Base-by-base conservation (phyloP, 1,140 invertebrate species). In the Drosophila ficusphila region DNA sequence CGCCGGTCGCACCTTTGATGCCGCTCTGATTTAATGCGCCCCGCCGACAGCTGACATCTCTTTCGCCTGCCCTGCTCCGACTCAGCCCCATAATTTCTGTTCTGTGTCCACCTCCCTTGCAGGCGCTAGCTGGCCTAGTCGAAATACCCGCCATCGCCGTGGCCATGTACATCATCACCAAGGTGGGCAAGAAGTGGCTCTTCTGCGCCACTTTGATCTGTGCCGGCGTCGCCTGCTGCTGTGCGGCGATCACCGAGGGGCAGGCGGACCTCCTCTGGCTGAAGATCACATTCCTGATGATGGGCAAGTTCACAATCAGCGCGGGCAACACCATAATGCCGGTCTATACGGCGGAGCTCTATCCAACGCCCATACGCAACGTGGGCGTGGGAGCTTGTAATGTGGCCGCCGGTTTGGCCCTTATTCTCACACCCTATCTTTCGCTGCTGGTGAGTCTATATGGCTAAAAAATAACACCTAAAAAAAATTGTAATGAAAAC, bases 261-360 rank as follows among this genome's bases (percentile, higher is more conserved):
- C 91, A 90, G 4, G 89, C 92, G 33, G 89, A 92, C 11, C 88
- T 93, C 42, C 91, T 93, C 16, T 94, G 93, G 94, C 74, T 94
- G 16, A 94, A 93, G 85, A 94, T 95, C 39, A 92, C 92, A 9
- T 93, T 94, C 58, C 92, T 94, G 31, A 95, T 95, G 94, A 92
- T 94, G 42, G 94, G 94, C 47, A 95, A 95, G 91, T 95, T 95
- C 74, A 93, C 94, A 2, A 94, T 95, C 21, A 94, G 94, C 31
- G 93, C 94, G 2, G 94, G 94, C 1, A 95, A 96, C 75, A 95
- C 95, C 67, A 94, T 95, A 54, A 92, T 95, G 91, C 95, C 95
- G 0, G 95, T 95, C 7, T 96, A 94, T 74, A 95, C 95, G 2
- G 95, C 95, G 1, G 95, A 96, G 90, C 89, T 96, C 3, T 96